Evolutionary conservation across 2,797 vertebrate genomes (phyloP).

Genomic region (Cryptoblepharus egeriae): DNA sequence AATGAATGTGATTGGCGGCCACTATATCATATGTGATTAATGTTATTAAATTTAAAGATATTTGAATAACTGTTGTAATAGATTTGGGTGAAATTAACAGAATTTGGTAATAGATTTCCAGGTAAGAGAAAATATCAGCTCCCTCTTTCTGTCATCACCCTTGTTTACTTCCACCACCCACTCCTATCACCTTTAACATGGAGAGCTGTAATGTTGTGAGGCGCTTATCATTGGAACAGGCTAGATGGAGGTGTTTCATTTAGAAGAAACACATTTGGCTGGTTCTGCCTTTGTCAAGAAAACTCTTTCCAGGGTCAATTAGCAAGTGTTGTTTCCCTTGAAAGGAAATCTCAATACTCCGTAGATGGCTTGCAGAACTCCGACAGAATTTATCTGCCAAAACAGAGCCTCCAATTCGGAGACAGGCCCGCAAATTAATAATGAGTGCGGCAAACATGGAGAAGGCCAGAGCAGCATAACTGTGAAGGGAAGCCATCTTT

Average conservation of each 20-base stretch:
- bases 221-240: conserved; percentile 35
- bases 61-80: not conserved
- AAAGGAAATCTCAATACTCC: conserved; percentile 26
- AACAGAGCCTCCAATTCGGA: not conserved
- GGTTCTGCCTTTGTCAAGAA: conserved; percentile 22
- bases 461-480: not conserved
- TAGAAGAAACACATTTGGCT: not conserved
- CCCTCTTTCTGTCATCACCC: not conserved
- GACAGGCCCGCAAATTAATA: not conserved
- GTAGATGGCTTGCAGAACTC: not conserved
- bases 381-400: not conserved
- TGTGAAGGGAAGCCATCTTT: not conserved
- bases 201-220: conserved; percentile 4
- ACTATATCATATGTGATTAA: not conserved
- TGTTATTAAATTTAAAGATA: not conserved
- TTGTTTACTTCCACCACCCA: not conserved
- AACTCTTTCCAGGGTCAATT: conserved; percentile 18
- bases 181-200: not conserved
- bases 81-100: not conserved
- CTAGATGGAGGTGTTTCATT: conserved; percentile 43
- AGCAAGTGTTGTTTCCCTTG: conserved; percentile 3
- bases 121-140: not conserved
- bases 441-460: not conserved
- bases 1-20: not conserved
- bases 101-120: not conserved